These are phyloP conservation scores for Drosophila pachea DNA, from an alignment of 1,140 invertebrate species.

Conservation along the genomic window DNA sequence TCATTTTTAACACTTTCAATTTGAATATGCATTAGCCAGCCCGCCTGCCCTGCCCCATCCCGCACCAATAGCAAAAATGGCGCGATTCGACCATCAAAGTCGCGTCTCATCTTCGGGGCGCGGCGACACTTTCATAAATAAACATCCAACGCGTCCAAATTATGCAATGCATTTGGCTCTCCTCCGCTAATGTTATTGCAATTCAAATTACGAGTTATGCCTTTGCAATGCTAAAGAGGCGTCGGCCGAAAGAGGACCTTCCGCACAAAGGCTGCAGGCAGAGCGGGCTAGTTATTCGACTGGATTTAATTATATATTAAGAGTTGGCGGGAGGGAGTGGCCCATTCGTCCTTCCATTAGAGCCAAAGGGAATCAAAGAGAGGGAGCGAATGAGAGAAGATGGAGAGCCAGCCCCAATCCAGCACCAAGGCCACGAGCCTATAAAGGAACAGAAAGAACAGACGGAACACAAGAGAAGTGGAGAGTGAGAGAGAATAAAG, in stretches of 20 bases:
- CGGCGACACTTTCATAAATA: conserved; percentile 72
- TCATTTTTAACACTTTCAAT: conserved; percentile 60
- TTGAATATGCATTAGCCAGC: conserved; percentile 45
- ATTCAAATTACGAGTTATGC: conserved; percentile 71
- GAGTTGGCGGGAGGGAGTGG: background rate
- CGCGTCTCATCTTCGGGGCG: conserved; percentile 25
- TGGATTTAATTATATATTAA: background rate
- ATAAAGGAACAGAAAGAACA: background rate
- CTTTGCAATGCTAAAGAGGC: conserved; percentile 58
- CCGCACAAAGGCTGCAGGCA: conserved; percentile 11
- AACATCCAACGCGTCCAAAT: conserved; percentile 57
- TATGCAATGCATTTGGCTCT: conserved; percentile 62
- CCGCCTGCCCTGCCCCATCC: background rate
- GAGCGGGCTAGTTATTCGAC: background rate
- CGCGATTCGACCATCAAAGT: conserved; percentile 20
- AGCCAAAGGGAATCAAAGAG: background rate
- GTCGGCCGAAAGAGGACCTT: background rate
- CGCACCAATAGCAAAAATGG: conserved; percentile 49
- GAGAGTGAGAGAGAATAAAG: too few relatives aligned
- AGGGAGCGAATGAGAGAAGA: background rate
- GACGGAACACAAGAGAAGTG: background rate
- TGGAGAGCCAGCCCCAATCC: too few relatives aligned
- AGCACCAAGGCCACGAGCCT: too few relatives aligned
- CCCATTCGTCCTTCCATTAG: too few relatives aligned
- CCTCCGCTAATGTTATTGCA: conserved; percentile 67